A percentile compares a stretch with the other conserved stretches of the same genome.
Conservation (phyloP, 2,888 invertebrate genomes). For the Drosophila rubida region DNA sequence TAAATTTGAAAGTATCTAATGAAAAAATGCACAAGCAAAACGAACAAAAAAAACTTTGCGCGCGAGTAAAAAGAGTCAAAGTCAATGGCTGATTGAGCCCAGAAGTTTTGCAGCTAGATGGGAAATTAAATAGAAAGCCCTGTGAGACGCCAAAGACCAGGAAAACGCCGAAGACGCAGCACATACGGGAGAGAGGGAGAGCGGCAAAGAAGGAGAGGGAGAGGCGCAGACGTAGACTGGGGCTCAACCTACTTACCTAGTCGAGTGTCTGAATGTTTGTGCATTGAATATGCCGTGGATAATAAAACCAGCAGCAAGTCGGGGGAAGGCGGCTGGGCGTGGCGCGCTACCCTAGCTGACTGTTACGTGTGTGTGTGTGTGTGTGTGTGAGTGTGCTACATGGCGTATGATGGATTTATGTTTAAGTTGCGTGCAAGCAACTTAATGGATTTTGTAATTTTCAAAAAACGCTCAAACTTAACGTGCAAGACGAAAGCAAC, state of each 20-base stretch:
- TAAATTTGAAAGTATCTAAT: slow-evolving; percentile 45
- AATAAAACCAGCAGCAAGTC: slow-evolving; percentile 66
- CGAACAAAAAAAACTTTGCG: slow-evolving; percentile 12
- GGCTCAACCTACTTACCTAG: slow-evolving; percentile 79
- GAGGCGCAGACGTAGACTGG: slow-evolving; percentile 28
- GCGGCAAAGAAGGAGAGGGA: slow-evolving; percentile 14
- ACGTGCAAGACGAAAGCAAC: slow-evolving; percentile 19
- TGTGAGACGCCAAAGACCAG: slow-evolving; percentile 37
- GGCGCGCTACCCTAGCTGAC: slow-evolving; percentile 48
- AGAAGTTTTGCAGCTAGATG: slow-evolving; percentile 54
- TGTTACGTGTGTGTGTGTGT: slow-evolving; percentile 19
- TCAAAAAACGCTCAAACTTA: slow-evolving; percentile 69
- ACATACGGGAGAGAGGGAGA: too few relatives aligned
- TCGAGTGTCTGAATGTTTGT: slow-evolving; percentile 81
- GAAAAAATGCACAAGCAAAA: slow-evolving; percentile 4
- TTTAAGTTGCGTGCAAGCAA: slow-evolving; percentile 82
- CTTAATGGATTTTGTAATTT: slow-evolving; percentile 82
- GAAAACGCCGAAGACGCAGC: slow-evolving; percentile 10
- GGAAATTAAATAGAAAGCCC: slow-evolving; percentile 81
- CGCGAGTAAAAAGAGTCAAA: slow-evolving; percentile 34
- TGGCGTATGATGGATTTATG: slow-evolving; percentile 82
- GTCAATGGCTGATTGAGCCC: slow-evolving; percentile 58
- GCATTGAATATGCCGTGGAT: slow-evolving; percentile 77
- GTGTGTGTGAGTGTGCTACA: slow-evolving; percentile 61
- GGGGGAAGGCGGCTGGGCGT: slow-evolving; percentile 46